phyloP scores from a whole-genome alignment of 1,140 invertebrate species.

The Drosophila oshimai region DNA sequence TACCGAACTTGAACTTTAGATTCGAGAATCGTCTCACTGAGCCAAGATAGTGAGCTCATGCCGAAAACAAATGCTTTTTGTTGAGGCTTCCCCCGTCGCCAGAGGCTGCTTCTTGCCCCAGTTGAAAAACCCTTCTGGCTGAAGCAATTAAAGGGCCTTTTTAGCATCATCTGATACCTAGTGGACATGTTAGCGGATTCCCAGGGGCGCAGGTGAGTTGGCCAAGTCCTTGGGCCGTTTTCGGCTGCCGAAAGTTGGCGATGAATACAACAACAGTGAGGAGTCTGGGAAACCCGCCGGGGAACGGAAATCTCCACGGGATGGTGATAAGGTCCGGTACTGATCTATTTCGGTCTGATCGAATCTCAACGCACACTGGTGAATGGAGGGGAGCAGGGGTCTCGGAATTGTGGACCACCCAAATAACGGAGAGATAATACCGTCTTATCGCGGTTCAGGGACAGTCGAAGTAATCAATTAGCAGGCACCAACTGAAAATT shows the following conservation, averaged over 20 bases:
- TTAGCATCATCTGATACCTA: neutral
- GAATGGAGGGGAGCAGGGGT: neutral
- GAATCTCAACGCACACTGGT: neutral
- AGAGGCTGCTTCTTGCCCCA: neutral
- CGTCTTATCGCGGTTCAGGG: constrained; percentile 37
- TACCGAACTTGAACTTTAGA: constrained; percentile 13
- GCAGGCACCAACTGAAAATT: constrained; percentile 64
- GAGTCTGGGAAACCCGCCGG: constrained; percentile 42
- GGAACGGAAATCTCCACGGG: constrained; percentile 14
- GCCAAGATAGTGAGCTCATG: constrained; percentile 11
- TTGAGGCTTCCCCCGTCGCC: constrained; percentile 9
- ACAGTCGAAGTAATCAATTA: constrained; percentile 63
- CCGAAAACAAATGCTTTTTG: constrained; percentile 4
- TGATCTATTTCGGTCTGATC: constrained; percentile 7
- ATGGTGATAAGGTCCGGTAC: constrained; percentile 36
- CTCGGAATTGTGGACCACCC: constrained; percentile 48
- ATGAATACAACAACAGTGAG: constrained; percentile 49
- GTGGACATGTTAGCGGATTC: neutral
- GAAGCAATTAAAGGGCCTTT: neutral
- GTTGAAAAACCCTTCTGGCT: neutral
- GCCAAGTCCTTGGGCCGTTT: neutral
- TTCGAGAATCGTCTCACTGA: neutral
- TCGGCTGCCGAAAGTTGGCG: constrained; percentile 2
- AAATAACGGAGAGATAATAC: constrained; percentile 42
- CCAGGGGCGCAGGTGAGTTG: neutral